A percentile compares a stretch with the other conserved stretches of the same genome.
phyloP scores from a whole-genome alignment of 2,113 vertebrate species.

The Oreochromis aureus region DNA sequence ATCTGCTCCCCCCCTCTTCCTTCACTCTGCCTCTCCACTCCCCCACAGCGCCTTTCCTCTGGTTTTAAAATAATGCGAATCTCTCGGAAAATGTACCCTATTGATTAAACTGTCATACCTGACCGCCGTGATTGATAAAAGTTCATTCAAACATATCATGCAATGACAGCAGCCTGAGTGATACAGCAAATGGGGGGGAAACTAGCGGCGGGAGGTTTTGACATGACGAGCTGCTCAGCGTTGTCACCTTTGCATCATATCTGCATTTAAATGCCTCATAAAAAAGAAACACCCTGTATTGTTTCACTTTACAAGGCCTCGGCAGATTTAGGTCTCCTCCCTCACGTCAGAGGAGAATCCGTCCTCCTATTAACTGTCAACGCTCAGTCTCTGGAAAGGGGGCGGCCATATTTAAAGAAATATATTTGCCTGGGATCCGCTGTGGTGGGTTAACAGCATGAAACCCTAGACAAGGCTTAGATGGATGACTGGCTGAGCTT shows the following conservation, averaged over 20 bases:
- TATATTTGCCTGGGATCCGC: not conserved
- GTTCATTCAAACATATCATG: conserved; percentile 61
- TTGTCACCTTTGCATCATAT: conserved; percentile 41
- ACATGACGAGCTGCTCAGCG: conserved; percentile 8
- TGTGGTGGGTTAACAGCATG: not conserved
- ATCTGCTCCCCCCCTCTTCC: not conserved
- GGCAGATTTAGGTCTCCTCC: not conserved
- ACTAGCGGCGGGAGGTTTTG: not conserved
- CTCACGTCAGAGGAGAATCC: conserved; percentile 4
- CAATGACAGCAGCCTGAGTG: conserved; percentile 35
- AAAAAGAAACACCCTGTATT: not conserved
- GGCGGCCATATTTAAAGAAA: conserved; percentile 9
- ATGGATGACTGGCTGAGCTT: not conserved
- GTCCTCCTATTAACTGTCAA: conserved; percentile 29
- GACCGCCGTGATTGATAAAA: conserved; percentile 62
- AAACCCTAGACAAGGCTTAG: not conserved
- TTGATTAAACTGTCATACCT: conserved; percentile 68
- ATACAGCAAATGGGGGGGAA: conserved; percentile 15
- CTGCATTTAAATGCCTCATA: conserved; percentile 29
- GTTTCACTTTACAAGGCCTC: not conserved
- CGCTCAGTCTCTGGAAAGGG: not conserved
- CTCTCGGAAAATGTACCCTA: conserved; percentile 20
- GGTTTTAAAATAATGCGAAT: conserved; percentile 44
- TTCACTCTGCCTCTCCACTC: not conserved
- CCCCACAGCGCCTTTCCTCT: not conserved